These are phyloP conservation scores for Saccopteryx bilineata DNA, from an alignment of 2,113 vertebrate genomes.

Conservation along the genomic window DNA sequence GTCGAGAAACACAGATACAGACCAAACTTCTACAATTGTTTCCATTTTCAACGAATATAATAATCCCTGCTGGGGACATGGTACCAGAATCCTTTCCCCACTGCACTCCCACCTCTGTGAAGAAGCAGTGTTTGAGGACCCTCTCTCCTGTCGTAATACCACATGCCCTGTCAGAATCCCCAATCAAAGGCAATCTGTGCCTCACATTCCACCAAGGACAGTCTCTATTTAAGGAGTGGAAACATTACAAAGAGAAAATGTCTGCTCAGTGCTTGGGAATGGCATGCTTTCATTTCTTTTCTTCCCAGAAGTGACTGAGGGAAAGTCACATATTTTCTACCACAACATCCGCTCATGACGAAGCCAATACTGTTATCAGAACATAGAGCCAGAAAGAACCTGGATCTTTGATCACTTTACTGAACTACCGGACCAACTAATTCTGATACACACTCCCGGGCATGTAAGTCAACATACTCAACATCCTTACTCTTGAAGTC, in stretches of 20 bases:
- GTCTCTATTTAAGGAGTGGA: background rate
- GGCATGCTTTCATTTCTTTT: background rate
- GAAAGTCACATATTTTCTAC: background rate
- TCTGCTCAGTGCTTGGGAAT: background rate
- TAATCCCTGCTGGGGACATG: background rate
- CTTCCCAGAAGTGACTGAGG: background rate
- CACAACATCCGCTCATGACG: background rate
- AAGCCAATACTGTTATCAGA: background rate
- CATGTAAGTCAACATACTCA: background rate
- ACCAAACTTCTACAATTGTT: background rate
- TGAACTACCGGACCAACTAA: background rate
- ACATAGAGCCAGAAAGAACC: background rate
- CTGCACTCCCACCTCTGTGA: background rate
- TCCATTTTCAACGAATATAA: background rate
- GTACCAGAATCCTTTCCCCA: background rate
- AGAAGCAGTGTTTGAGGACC: background rate
- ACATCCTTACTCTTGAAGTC: background rate
- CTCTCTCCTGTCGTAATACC: background rate
- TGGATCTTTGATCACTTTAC: background rate
- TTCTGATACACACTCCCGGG: background rate
- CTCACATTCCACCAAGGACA: background rate
- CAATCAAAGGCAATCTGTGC: background rate
- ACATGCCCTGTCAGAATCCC: background rate
- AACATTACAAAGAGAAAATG: background rate
- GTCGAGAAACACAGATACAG: background rate